Conservation (phyloP, 2,888 invertebrate species). For the Drosophila neonasuta region DNA sequence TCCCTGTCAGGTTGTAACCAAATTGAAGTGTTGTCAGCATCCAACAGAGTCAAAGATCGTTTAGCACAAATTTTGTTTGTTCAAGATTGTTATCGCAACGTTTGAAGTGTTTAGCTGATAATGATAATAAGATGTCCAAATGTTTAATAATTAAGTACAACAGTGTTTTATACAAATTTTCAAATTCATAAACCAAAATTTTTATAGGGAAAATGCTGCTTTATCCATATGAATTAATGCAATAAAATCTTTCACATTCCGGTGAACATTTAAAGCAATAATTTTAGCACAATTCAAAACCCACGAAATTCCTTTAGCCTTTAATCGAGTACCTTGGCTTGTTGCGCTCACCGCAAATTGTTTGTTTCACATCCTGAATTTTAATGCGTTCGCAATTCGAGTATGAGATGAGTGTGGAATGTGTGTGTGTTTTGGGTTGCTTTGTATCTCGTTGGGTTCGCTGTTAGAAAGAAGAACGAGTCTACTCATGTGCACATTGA, state of each 20-base stretch:
- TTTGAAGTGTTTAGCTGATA: background rate
- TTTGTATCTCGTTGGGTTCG: conserved; percentile 28
- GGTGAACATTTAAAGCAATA: conserved; percentile 2
- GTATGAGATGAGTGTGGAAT: conserved; percentile 11
- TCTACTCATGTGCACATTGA: conserved; percentile 29
- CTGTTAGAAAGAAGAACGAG: conserved; percentile 14
- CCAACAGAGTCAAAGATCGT: conserved; percentile 26
- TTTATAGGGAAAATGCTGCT: too few relatives aligned
- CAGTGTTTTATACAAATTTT: too few relatives aligned
- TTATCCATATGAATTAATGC: background rate
- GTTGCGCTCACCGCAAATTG: conserved; percentile 65
- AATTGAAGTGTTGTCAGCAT: conserved; percentile 42
- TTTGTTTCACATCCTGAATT: conserved; percentile 72
- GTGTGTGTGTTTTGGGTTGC: conserved; percentile 20
- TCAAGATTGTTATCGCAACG: background rate
- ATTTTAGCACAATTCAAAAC: background rate
- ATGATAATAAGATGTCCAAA: too few relatives aligned
- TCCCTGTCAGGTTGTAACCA: conserved; percentile 62
- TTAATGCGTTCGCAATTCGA: conserved; percentile 59
- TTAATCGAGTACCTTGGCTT: conserved; percentile 29
- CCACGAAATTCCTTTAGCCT: background rate
- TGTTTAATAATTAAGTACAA: background rate
- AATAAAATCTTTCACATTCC: background rate
- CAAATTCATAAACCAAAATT: too few relatives aligned
- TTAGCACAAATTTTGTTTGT: background rate